Percentiles rank a stretch among this genome's conserved stretches.
Conservation (phyloP, 2,113 vertebrate species). For the Oplegnathus fasciatus region DNA sequence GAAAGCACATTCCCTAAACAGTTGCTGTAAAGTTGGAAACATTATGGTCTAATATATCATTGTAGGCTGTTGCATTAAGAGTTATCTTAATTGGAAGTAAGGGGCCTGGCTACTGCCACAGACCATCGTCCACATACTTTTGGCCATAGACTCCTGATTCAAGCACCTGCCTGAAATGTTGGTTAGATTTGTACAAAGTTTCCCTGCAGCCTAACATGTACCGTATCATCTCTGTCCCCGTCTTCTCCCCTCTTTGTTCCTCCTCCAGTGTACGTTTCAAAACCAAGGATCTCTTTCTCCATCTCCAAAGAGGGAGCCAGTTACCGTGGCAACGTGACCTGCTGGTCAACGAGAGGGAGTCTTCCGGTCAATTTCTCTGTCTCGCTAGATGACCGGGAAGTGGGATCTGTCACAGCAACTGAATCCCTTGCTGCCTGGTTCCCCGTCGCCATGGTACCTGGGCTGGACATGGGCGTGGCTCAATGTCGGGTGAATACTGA, state of each 20-base stretch:
- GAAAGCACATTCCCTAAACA: not conserved
- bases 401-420: constrained; percentile 3
- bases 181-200: too few relatives aligned
- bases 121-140: not conserved
- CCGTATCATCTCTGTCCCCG: not conserved
- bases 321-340: constrained; percentile 79
- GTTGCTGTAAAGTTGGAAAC: not conserved
- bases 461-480: constrained; percentile 61
- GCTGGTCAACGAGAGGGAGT: constrained; percentile 78
- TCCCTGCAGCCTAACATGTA: not conserved
- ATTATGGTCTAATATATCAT: not conserved
- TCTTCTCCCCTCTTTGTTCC: not conserved
- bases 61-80: not conserved
- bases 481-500: constrained; percentile 75
- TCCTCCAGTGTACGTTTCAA: constrained; percentile 78
- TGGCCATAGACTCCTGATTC: not conserved
- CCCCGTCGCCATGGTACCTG: constrained; percentile 53
- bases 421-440: constrained; percentile 75
- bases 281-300: constrained; percentile 74
- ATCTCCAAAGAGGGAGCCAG: constrained; percentile 55
- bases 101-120: too few relatives aligned
- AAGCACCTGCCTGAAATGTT: not conserved
- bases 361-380: constrained; percentile 81
- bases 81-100: not conserved
- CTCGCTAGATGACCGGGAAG: constrained; percentile 47